A percentile compares a stretch with the other conserved stretches of the same genome.
Evolutionary conservation across 2,888 invertebrate species (phyloP).

Genomic region (Omphaloscelis lunosa): DNA sequence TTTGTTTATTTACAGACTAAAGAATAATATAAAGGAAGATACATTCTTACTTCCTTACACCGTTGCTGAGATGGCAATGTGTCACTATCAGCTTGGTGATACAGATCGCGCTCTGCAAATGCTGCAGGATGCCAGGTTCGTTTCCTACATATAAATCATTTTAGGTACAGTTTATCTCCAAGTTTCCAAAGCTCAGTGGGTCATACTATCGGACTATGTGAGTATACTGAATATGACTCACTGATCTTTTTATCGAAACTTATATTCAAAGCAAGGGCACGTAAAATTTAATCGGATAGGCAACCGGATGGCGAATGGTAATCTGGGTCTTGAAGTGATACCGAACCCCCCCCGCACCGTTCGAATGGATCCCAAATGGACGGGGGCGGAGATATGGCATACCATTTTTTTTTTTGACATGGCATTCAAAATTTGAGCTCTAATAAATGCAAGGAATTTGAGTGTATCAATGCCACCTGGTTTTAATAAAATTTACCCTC

Average conservation of each 20-base stretch:
- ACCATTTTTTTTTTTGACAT: no score
- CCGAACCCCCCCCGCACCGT: no score
- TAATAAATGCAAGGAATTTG: no score
- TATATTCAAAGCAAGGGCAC: no score
- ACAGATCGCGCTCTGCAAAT: slow-evolving; percentile 92
- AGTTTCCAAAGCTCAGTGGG: not conserved
- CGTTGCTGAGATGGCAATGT: slow-evolving; percentile 95
- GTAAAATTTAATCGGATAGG: no score
- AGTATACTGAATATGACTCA: not conserved
- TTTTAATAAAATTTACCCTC: no score
- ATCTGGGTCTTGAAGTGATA: no score
- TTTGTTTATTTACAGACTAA: slow-evolving; percentile 82
- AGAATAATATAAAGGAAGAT: slow-evolving; percentile 95
- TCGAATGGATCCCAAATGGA: no score
- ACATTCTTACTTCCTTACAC: slow-evolving; percentile 96
- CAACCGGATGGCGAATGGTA: no score
- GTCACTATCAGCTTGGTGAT: slow-evolving; percentile 93
- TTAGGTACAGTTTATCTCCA: not conserved
- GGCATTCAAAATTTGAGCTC: no score
- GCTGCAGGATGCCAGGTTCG: slow-evolving; percentile 95
- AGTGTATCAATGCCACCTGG: no score
- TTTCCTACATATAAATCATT: not conserved
- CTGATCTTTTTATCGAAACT: not conserved
- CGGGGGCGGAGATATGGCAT: no score
- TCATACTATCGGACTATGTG: not conserved